Conservation (phyloP, 1,140 invertebrate genomes). For the Drosophila equinoxialis region DNA sequence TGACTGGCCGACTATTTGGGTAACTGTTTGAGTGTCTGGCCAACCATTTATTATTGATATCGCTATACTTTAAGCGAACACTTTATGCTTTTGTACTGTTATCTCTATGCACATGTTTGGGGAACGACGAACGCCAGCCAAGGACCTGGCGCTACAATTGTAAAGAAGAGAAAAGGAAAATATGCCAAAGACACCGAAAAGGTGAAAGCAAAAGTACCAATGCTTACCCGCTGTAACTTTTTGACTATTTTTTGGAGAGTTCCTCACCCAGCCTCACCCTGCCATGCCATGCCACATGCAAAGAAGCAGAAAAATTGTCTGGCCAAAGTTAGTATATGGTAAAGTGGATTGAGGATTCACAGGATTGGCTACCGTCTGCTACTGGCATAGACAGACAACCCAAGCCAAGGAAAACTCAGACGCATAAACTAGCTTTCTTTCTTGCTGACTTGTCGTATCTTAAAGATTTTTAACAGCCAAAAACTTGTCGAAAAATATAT, state of each 20-base stretch:
- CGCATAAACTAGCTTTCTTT: conserved; percentile 55
- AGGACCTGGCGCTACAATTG: conserved; percentile 49
- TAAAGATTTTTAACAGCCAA: conserved; percentile 67
- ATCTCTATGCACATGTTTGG: conserved; percentile 48
- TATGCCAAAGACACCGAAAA: conserved; percentile 22
- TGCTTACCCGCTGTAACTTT: conserved; percentile 57
- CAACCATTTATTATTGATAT: conserved; percentile 67
- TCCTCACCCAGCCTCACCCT: no score
- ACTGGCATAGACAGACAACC: conserved; percentile 34
- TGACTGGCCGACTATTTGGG: conserved; percentile 3
- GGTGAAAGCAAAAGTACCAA: conserved; percentile 13
- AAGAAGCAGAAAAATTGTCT: conserved; percentile 80
- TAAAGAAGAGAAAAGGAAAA: conserved; percentile 49
- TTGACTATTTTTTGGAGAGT: conserved; percentile 40
- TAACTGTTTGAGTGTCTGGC: conserved; percentile 14
- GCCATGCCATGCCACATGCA: conserved; percentile 49
- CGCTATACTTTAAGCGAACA: conserved; percentile 65
- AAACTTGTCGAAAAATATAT: conserved; percentile 79
- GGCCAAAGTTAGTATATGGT: conserved; percentile 54
- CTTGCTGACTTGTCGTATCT: conserved; percentile 31
- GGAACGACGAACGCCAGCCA: neutral
- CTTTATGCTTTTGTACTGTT: conserved; percentile 67
- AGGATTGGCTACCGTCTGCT: conserved; percentile 21
- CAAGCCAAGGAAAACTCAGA: conserved; percentile 31
- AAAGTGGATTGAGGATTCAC: conserved; percentile 7